Evolutionary conservation across 35 echinoderm and acorn worm species (phyloP).

Genomic region (Holothuria glaberrima): DNA sequence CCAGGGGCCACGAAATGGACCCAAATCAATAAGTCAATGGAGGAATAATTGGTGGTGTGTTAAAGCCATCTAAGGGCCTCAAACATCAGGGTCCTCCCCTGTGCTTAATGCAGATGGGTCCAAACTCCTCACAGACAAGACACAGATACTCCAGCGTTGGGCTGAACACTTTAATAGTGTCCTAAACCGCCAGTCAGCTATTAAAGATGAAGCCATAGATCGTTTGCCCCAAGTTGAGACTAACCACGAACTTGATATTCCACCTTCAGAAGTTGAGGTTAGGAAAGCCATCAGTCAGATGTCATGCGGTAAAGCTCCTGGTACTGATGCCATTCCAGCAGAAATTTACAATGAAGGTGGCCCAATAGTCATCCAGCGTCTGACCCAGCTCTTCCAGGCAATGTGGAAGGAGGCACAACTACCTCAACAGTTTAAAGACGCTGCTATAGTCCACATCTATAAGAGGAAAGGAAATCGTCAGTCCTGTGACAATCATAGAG

Average conservation of each 20-base stretch:
- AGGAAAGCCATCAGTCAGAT: not conserved
- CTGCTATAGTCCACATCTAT: slow-evolving; percentile 46
- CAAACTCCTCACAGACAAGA: not conserved
- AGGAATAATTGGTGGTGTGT: no score
- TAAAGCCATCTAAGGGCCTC: no score
- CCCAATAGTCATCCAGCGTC: not conserved
- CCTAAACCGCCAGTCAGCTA: not conserved
- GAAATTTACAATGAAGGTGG: slow-evolving; percentile 64
- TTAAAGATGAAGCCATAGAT: not conserved
- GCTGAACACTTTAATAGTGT: not conserved
- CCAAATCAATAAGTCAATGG: no score
- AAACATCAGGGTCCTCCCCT: no score
- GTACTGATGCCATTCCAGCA: slow-evolving; percentile 53
- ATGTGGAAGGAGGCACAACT: slow-evolving; percentile 50
- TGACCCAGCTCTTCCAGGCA: slow-evolving; percentile 48
- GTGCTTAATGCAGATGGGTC: no score
- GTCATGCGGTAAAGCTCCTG: slow-evolving; percentile 14
- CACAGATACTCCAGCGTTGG: not conserved
- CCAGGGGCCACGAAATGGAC: no score
- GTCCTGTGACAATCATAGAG: slow-evolving; percentile 52
- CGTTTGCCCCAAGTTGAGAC: slow-evolving; percentile 3
- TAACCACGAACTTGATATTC: not conserved
- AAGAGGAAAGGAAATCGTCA: slow-evolving; percentile 49
- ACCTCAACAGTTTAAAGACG: slow-evolving; percentile 64
- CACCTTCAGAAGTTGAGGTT: not conserved